Base-by-base conservation (phyloP, 92 coral and sea anemone genomes). In the Phenganax stokvisi region DNA sequence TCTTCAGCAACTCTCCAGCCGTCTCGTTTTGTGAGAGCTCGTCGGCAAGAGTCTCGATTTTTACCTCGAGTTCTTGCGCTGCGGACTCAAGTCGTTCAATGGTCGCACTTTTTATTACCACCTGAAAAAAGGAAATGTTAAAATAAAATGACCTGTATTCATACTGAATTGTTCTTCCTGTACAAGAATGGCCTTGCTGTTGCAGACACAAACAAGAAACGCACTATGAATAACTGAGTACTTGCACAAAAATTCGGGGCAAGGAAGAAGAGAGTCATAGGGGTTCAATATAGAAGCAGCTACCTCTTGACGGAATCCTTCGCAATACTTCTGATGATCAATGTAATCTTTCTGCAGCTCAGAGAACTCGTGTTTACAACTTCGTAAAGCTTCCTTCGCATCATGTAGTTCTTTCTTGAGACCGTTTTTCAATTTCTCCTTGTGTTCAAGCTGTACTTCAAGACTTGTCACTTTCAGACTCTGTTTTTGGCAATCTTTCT, bases 251-350 rank as follows among this genome's bases (percentile, higher is more conserved):
- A 37, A 37, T 37, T 37, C 47, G 47, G 47, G 5, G 47, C 47
- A 37, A 37, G 5, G 47, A 37, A 37, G 47, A 37, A 37, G 47
- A 37, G 47, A 37, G 47, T 37, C 47, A 37, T 37, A 37, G 3
- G 47, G 47, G 2, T 37, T 37, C 47, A 37, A 37, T 37, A 37
- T 37, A 59, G 16, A 59, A 59, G 12, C 7, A n/a, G 2, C 12
- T 64, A 64, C 90, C 81, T 93, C 96, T 57, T 87, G 92, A 17
- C 97, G 90, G 75, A 91, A 93, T 10, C 85, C 63, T 61, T 93
- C 97, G 60, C 96, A 93, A 16, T 91, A 82, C 81, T 93, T 92
- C 81, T 93, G 97, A 84, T 93, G 97, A 55, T 92, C 93, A 61
- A 93, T 88, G 55, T 91, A 91, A 63, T 93, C 98, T 69, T 87